Conservation (phyloP, 30 jellyfish, hydroid and myxozoan species). For the Cassiopea xamachana region DNA sequence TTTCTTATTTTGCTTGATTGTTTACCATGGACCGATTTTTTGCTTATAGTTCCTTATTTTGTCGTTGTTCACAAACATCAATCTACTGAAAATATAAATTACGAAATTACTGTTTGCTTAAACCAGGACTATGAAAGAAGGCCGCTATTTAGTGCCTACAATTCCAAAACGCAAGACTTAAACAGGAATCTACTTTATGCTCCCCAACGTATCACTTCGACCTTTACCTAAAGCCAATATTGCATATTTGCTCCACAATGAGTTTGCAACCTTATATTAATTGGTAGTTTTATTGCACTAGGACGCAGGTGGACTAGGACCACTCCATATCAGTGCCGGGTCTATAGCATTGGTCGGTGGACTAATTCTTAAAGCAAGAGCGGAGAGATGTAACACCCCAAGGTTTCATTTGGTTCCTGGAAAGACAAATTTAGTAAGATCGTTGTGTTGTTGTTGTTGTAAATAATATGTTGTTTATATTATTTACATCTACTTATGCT, state of each 20-base stretch:
- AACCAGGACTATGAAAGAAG: too few relatives aligned
- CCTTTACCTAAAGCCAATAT: too few relatives aligned
- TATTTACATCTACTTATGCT: not conserved
- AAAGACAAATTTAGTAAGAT: constrained; percentile 37
- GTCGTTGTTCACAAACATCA: too few relatives aligned
- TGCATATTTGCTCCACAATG: not conserved
- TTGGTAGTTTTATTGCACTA: not conserved
- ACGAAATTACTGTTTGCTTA: too few relatives aligned
- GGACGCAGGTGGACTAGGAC: constrained; percentile 39
- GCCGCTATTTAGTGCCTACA: too few relatives aligned
- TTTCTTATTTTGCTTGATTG: too few relatives aligned
- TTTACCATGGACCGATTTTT: too few relatives aligned
- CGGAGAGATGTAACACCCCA: not conserved
- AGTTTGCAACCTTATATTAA: not conserved
- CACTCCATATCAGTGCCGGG: constrained; percentile 55
- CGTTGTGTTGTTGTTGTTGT: not conserved
- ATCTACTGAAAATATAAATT: too few relatives aligned
- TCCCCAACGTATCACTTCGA: too few relatives aligned
- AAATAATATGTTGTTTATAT: not conserved
- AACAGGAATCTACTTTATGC: too few relatives aligned
- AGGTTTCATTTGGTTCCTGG: constrained; percentile 21
- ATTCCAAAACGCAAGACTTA: too few relatives aligned
- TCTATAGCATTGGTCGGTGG: constrained; percentile 53
- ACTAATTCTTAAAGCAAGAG: constrained; percentile 27
- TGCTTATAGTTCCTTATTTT: too few relatives aligned